Conservation (phyloP, 2,888 invertebrate species). For the Cryptus viduatorius region DNA sequence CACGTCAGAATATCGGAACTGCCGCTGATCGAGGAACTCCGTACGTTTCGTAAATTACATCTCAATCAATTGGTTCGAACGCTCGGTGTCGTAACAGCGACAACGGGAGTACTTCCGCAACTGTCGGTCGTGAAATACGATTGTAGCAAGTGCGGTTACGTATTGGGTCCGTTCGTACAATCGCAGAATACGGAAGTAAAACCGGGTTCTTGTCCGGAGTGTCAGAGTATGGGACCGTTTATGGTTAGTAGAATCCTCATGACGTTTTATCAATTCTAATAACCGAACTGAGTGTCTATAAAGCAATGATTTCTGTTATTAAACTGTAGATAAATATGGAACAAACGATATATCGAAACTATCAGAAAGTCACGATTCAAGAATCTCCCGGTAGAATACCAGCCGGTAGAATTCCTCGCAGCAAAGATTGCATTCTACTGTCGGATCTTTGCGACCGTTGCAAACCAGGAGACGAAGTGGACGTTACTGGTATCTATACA, state of each 20-base stretch:
- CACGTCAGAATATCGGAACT: conserved; percentile 98
- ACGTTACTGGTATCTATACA: conserved; percentile 97
- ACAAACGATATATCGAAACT: conserved; percentile 99
- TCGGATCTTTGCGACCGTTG: conserved; percentile 98
- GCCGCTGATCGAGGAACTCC: conserved; percentile 97
- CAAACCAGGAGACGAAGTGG: conserved; percentile 99
- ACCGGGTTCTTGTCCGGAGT: conserved; percentile 98
- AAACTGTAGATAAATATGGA: conserved; percentile 96
- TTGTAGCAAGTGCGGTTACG: conserved; percentile 97
- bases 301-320: not conserved
- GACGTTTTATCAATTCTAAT: conserved; percentile 9
- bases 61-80: conserved; percentile 98
- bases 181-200: conserved; percentile 96
- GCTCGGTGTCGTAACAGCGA: conserved; percentile 97
- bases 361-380: conserved; percentile 98
- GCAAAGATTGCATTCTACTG: conserved; percentile 97
- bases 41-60: conserved; percentile 95
- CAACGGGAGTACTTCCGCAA: conserved; percentile 98
- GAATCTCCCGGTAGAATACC: conserved; percentile 99
- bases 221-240: conserved; percentile 98
- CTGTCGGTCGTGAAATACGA: conserved; percentile 98
- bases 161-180: conserved; percentile 98
- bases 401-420: conserved; percentile 98
- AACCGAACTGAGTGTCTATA: not conserved
- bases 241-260: conserved; percentile 86